Evolutionary conservation across 2,888 invertebrate genomes (phyloP), one percentile per base, ranked within the genome.

Genomic region (Cheilosia variabilis): DNA sequence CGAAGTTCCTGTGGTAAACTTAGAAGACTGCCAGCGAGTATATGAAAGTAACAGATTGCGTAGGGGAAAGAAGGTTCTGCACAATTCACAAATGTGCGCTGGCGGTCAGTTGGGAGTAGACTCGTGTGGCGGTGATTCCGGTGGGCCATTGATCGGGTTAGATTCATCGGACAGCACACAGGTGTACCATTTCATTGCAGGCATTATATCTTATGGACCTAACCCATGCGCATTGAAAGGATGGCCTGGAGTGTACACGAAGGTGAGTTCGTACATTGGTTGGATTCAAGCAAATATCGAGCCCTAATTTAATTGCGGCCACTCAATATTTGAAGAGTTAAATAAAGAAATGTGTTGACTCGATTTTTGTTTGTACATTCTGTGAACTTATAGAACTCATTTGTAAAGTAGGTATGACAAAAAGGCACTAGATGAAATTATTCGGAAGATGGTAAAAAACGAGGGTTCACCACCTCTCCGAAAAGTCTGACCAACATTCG

Each of bases 191-290:
- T 93, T 92, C 60, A 90, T 93, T 0, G 92, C 93, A 13, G 95
- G 95, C 0, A 91, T 95, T 13, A 95, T 95, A 0, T 95, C 95
- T 0, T 95, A 94, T 88, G 95, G 95, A 6, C 94, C 94, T 1
- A 93, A 93, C 0, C 93, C 93, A 0, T 95, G 95, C 87, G 95
- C 95, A 0, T 92, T 93, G 89, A 90, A 91, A 41, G 93, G 93
- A 5, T 95, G 91, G 91, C 95, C 95, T 0, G 95, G 95, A 2
- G 94, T 95, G 62, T 95, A 95, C 88, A 95, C 95, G 0, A 93
- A 93, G 88, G 94, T 95, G 0, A 89, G 92, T 6, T 92, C 93
- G 62, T 95, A 93, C 87, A 89, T 94, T 41, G 92, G 93, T 1
- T 95, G 95, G 95, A 94, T 95, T 81, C 86, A 88, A 15, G 60